phyloP scores from a whole-genome alignment of 2,797 vertebrate genomes.

The Anabas testudineus region DNA sequence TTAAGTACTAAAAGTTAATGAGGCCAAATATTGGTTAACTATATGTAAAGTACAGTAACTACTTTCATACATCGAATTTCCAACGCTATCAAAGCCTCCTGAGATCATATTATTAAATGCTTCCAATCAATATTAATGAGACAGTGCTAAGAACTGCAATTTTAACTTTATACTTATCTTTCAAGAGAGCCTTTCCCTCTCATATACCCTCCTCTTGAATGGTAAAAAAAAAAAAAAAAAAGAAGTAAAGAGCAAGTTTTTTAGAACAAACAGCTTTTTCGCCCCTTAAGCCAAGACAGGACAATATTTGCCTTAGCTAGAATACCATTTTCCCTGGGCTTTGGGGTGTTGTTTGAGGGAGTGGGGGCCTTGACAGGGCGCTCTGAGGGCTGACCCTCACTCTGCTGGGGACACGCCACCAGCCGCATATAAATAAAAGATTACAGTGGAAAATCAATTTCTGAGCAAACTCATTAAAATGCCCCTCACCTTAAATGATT shows the following conservation, averaged over 20 bases:
- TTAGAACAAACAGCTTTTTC: slow-evolving; percentile 90
- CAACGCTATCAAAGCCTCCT: background rate
- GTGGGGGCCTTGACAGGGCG: slow-evolving; percentile 87
- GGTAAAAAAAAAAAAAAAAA: slow-evolving; percentile 50
- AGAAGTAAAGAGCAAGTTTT: slow-evolving; percentile 85
- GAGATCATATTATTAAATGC: slow-evolving; percentile 16
- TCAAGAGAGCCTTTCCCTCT: slow-evolving; percentile 5
- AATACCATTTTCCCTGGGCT: slow-evolving; percentile 98
- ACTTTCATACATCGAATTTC: background rate
- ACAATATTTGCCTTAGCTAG: slow-evolving; percentile 99
- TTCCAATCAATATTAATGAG: slow-evolving; percentile 22
- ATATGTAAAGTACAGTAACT: background rate
- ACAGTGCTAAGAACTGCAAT: slow-evolving; percentile 6
- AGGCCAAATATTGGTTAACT: background rate
- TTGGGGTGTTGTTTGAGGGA: slow-evolving; percentile 92
- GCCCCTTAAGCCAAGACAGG: slow-evolving; percentile 90
- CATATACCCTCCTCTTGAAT: slow-evolving; percentile 58
- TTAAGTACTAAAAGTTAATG: background rate
- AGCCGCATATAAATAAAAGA: slow-evolving; percentile 99
- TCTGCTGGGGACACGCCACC: slow-evolving; percentile 87
- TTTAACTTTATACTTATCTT: slow-evolving; percentile 20
- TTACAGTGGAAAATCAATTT: slow-evolving; percentile 98
- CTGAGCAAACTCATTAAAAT: slow-evolving; percentile 96
- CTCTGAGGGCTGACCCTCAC: slow-evolving; percentile 89
- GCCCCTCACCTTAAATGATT: slow-evolving; percentile 92